Conservation (phyloP, 1,140 invertebrate genomes). For the Elymnias hypermnestra region DNA sequence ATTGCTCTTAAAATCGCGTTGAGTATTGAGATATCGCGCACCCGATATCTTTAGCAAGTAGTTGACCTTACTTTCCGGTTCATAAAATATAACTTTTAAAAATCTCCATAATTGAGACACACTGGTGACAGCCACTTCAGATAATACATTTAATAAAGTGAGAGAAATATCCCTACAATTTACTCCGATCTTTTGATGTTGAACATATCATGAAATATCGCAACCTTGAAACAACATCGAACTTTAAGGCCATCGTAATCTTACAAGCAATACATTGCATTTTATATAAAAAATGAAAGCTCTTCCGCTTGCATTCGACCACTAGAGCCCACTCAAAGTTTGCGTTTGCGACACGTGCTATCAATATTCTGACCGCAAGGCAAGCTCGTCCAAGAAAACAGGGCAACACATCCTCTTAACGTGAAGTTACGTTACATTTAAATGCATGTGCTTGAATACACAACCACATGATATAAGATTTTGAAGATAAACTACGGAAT, state of each 20-base stretch:
- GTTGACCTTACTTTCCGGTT: slow-evolving; percentile 2
- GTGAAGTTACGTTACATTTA: slow-evolving; percentile 5
- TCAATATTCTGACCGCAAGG: slow-evolving; percentile 22
- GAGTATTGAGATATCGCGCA: too few relatives aligned
- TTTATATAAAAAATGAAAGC: slow-evolving; percentile 24
- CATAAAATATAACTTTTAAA: background rate
- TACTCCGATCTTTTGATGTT: too few relatives aligned
- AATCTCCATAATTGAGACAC: background rate
- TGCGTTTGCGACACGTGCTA: slow-evolving; percentile 20
- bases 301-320: slow-evolving; percentile 12
- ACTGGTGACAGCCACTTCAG: too few relatives aligned
- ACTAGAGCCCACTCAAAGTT: slow-evolving; percentile 16
- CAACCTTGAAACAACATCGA: background rate
- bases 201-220: background rate
- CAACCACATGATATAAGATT: background rate
- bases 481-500: background rate
- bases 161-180: too few relatives aligned
- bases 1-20: too few relatives aligned
- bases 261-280: slow-evolving; percentile 1
- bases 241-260: background rate
- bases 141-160: too few relatives aligned
- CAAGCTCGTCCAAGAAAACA: slow-evolving; percentile 11
- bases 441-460: background rate
- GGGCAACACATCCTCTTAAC: slow-evolving; percentile 5
- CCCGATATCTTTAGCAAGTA: background rate